phyloP scores from a whole-genome alignment of 2,888 invertebrate genomes.

The Chromoteleia sp. region DNA sequence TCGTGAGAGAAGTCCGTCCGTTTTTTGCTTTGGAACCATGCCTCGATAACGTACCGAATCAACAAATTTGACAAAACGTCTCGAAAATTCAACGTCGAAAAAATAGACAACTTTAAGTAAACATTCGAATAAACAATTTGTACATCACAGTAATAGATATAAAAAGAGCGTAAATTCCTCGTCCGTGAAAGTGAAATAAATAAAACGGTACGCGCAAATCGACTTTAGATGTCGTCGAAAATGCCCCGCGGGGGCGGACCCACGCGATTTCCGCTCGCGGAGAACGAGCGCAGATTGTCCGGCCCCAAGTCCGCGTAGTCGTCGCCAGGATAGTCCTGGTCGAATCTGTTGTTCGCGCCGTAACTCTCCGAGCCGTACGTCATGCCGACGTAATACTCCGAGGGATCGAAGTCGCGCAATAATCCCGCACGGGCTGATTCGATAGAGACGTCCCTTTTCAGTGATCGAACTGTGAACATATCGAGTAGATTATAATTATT shows the following conservation, averaged over 20 bases:
- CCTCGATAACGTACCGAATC: background rate
- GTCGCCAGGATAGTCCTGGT: constrained; percentile 81
- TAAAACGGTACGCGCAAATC: too few species aligned
- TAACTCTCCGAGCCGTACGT: constrained; percentile 81
- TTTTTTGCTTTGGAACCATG: constrained; percentile 2
- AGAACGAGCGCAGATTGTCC: constrained; percentile 83
- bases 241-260: constrained; percentile 91
- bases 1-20: background rate
- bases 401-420: constrained; percentile 90
- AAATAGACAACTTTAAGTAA: constrained; percentile 7
- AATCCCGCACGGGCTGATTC: constrained; percentile 92
- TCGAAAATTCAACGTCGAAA: background rate
- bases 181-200: too few species aligned
- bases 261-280: constrained; percentile 85
- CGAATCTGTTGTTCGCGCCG: constrained; percentile 79
- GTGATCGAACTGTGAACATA: constrained; percentile 84
- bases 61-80: too few species aligned
- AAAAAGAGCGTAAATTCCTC: too few species aligned
- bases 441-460: constrained; percentile 86
- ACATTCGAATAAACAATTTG: constrained; percentile 13
- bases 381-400: constrained; percentile 88
- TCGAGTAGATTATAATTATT: background rate
- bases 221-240: constrained; percentile 91
- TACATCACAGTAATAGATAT: constrained; percentile 15
- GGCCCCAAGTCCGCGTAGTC: constrained; percentile 81